Evolutionary conservation across 2,888 invertebrate genomes (phyloP).

Genomic region (Encarsia formosa): DNA sequence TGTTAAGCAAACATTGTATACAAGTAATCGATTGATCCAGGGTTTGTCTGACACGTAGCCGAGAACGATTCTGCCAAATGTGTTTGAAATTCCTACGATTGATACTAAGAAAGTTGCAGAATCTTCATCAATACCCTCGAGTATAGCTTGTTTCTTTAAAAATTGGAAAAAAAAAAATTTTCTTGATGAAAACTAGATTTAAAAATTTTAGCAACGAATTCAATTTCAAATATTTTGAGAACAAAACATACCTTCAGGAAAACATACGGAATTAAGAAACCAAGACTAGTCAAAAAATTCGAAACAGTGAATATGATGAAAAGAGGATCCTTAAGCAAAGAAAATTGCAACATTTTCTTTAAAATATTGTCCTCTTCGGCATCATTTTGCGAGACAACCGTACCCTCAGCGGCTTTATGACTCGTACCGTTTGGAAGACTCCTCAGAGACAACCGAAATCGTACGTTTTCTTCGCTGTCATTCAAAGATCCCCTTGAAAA

Average conservation of each 20-base stretch:
- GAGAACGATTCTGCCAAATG: slow-evolving; percentile 81
- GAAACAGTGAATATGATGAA: slow-evolving; percentile 88
- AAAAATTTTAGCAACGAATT: background rate
- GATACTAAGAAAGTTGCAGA: slow-evolving; percentile 61
- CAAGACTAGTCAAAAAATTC: slow-evolving; percentile 92
- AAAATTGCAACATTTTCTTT: slow-evolving; percentile 79
- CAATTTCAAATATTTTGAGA: background rate
- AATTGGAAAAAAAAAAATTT: background rate
- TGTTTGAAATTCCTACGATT: slow-evolving; percentile 82
- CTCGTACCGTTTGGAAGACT: slow-evolving; percentile 36
- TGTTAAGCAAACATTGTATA: slow-evolving; percentile 86
- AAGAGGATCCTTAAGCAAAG: slow-evolving; percentile 76
- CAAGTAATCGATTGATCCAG: slow-evolving; percentile 83
- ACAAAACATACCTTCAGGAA: slow-evolving; percentile 59
- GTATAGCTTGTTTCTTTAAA: slow-evolving; percentile 54
- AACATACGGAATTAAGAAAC: slow-evolving; percentile 90
- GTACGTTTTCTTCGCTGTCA: slow-evolving; percentile 31
- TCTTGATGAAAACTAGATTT: too few species aligned
- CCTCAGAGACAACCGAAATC: slow-evolving; percentile 31
- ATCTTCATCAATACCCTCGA: slow-evolving; percentile 44
- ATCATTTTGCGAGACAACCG: slow-evolving; percentile 33
- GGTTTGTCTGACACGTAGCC: slow-evolving; percentile 86
- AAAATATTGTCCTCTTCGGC: slow-evolving; percentile 55
- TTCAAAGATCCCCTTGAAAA: slow-evolving; percentile 33
- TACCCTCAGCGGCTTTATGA: slow-evolving; percentile 28